Conservation (phyloP, 1,140 invertebrate genomes). For the Drosophila obscura region DNA sequence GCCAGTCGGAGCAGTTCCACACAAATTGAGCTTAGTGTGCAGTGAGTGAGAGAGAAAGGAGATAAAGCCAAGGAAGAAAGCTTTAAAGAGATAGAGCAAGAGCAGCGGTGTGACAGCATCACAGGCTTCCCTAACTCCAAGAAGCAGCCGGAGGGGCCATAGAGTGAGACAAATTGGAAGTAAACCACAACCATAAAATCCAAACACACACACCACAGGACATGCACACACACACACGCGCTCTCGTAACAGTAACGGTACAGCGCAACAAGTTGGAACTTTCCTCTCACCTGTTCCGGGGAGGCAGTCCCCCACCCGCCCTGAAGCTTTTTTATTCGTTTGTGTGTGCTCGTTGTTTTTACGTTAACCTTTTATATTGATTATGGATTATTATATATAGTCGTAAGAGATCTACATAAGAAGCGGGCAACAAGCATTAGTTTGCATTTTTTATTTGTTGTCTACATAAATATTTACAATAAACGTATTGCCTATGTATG, state of each 20-base stretch:
- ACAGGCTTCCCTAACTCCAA: constrained; percentile 14
- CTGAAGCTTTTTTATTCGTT: constrained; percentile 49
- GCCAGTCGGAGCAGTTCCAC: constrained; percentile 82
- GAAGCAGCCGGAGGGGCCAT: constrained; percentile 6
- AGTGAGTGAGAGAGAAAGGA: constrained; percentile 56
- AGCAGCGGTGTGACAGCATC: constrained; percentile 27
- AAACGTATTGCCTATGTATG: constrained; percentile 46
- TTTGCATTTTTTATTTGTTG: constrained; percentile 44
- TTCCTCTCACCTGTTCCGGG: constrained; percentile 54
- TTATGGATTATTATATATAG: constrained; percentile 55
- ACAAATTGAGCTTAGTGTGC: constrained; percentile 78
- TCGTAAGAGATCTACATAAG: constrained; percentile 16
- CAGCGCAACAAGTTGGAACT: constrained; percentile 58
- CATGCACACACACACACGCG: neutral
- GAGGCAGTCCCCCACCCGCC: constrained; percentile 16
- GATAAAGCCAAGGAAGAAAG: constrained; percentile 17
- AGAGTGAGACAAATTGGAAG: constrained; percentile 24
- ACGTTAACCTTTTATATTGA: constrained; percentile 57
- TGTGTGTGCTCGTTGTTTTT: constrained; percentile 51
- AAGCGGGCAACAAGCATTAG: constrained; percentile 18
- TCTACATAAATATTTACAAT: constrained; percentile 43
- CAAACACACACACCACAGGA: constrained; percentile 4
- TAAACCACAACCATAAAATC: constrained; percentile 18
- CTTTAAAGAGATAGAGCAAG: constrained; percentile 25
- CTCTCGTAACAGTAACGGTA: constrained; percentile 19